A percentile compares a stretch with the other conserved stretches of the same genome.
Conservation (phyloP, 1,140 invertebrate species). For the Trichomalopsis sarcophagae region DNA sequence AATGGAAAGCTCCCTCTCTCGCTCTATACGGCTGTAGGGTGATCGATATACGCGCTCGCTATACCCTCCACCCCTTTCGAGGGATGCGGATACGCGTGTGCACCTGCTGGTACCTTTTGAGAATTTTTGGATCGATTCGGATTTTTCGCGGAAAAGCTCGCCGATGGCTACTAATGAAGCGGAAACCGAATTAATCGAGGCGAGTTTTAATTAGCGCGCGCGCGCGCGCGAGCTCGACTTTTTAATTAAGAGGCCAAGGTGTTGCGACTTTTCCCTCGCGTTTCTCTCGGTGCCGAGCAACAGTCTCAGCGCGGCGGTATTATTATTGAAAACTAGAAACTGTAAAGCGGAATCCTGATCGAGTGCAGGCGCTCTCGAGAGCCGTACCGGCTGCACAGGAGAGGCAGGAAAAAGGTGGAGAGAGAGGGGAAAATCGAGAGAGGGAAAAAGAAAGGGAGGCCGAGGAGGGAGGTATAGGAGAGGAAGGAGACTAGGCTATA, state of each 20-base stretch:
- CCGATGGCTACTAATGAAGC: neutral
- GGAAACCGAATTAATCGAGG: neutral
- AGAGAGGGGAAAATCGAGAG: conserved; percentile 55
- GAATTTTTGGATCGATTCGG: neutral
- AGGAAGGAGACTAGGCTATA: conserved; percentile 31
- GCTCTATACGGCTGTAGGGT: neutral
- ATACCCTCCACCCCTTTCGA: neutral
- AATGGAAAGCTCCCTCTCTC: conserved; percentile 51
- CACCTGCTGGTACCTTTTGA: neutral
- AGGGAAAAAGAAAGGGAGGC: conserved; percentile 46
- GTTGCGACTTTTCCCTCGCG: conserved; percentile 27
- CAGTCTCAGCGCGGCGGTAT: conserved; percentile 16
- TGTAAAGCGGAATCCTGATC: conserved; percentile 47
- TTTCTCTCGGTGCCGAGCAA: neutral
- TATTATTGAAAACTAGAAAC: conserved; percentile 52
- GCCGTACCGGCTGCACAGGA: neutral
- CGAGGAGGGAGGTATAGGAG: conserved; percentile 31
- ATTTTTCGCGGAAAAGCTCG: too few species aligned
- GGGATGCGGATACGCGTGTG: neutral
- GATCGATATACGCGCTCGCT: conserved; percentile 42
- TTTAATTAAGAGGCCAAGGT: conserved; percentile 16
- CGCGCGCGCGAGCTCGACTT: neutral
- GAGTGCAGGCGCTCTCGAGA: conserved; percentile 3
- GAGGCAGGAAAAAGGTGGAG: conserved; percentile 15
- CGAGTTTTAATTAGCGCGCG: neutral